Conservation (phyloP, 1,140 invertebrate genomes). For the Drosophila virilis region DNA sequence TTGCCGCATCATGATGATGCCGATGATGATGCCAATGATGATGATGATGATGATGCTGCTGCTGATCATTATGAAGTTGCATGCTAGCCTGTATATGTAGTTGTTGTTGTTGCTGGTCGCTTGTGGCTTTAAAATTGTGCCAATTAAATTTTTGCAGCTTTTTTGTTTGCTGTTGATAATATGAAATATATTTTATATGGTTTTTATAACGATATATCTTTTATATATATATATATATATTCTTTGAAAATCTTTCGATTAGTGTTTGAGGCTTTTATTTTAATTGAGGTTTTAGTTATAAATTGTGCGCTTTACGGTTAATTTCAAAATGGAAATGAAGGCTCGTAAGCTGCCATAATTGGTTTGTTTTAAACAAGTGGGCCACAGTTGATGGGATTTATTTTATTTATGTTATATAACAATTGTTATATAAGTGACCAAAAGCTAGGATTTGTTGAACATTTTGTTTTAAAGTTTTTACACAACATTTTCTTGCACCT, state of each 20-base stretch:
- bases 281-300: constrained; percentile 50
- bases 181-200: constrained; percentile 3
- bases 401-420: constrained; percentile 19
- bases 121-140: constrained; percentile 67
- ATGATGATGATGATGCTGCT: constrained; percentile 31
- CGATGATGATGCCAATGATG: constrained; percentile 8
- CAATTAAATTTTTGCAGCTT: constrained; percentile 42
- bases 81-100: constrained; percentile 7
- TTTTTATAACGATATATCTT: background rate
- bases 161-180: constrained; percentile 39
- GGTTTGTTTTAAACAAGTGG: constrained; percentile 42
- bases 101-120: constrained; percentile 15
- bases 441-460: constrained; percentile 1
- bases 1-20: constrained; percentile 35
- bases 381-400: constrained; percentile 35
- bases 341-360: constrained; percentile 41
- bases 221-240: constrained; percentile 1
- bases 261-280: constrained; percentile 34
- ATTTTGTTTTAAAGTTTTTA: constrained; percentile 1
- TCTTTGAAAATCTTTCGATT: constrained; percentile 18
- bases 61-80: constrained; percentile 5
- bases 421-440: background rate
- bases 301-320: constrained; percentile 47
- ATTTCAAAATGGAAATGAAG: constrained; percentile 37
- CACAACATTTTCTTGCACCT: background rate